Evolutionary conservation across 2,888 invertebrate genomes (phyloP).

Genomic region (Aleiodes testaceus): DNA sequence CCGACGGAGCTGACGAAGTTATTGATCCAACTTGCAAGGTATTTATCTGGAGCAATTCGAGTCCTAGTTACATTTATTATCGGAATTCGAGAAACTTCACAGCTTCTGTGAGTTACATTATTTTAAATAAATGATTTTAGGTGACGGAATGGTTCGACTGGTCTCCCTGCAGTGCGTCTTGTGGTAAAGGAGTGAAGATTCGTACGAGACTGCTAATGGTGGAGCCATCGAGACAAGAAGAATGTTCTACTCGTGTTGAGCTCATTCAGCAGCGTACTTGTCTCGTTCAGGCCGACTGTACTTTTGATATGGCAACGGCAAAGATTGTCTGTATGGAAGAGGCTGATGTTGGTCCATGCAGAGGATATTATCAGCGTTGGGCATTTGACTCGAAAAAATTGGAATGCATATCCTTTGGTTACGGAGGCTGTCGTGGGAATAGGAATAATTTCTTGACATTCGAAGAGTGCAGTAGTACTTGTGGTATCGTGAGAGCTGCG

Average conservation of each 20-base stretch:
- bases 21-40: constrained; percentile 78
- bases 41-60: not conserved
- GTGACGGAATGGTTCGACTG: constrained; percentile 93
- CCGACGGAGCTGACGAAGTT: constrained; percentile 75
- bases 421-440: constrained; percentile 93
- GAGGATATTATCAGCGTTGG: constrained; percentile 91
- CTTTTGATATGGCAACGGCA: constrained; percentile 83
- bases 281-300: constrained; percentile 79
- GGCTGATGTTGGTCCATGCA: constrained; percentile 88
- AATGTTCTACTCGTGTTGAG: constrained; percentile 81
- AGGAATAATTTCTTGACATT: constrained; percentile 91
- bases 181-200: constrained; percentile 85
- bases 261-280: constrained; percentile 86
- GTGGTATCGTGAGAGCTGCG: constrained; percentile 74
- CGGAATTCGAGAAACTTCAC: too few relatives aligned
- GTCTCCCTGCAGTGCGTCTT: constrained; percentile 93
- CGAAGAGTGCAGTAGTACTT: constrained; percentile 84
- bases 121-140: constrained; percentile 61
- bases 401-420: constrained; percentile 90
- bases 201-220: constrained; percentile 83
- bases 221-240: constrained; percentile 78
- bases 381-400: constrained; percentile 84
- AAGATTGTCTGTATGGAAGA: constrained; percentile 90
- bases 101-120: not conserved
- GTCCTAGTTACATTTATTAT: too few relatives aligned